phyloP scores from a whole-genome alignment of 2,797 vertebrate species.

The Brotogeris chrysoptera region DNA sequence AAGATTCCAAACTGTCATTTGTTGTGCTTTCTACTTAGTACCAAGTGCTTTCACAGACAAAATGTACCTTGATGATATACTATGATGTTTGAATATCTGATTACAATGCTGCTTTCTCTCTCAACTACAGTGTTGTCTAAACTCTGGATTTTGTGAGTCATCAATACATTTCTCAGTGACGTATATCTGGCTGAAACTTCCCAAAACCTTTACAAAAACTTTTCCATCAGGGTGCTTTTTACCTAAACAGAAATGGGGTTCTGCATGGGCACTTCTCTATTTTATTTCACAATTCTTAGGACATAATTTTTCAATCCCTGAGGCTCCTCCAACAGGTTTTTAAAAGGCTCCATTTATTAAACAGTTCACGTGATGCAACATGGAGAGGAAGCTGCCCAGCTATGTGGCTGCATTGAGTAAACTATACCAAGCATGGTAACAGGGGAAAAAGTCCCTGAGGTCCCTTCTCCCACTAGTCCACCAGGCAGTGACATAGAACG shows the following conservation, averaged over 20 bases:
- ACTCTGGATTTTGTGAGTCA: not conserved
- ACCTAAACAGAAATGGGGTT: not conserved
- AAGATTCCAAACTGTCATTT: not conserved
- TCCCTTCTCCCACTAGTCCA: not conserved
- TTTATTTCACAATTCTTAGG: not conserved
- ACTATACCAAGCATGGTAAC: not conserved
- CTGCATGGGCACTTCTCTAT: not conserved
- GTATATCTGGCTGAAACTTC: not conserved
- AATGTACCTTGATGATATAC: not conserved
- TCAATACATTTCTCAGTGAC: not conserved
- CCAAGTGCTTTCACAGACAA: not conserved
- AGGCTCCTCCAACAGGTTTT: not conserved
- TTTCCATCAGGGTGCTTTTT: not conserved
- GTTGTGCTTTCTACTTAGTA: not conserved
- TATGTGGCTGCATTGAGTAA: not conserved
- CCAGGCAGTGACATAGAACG: not conserved
- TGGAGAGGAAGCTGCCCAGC: not conserved
- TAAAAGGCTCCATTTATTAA: constrained; percentile 5
- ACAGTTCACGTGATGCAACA: not conserved
- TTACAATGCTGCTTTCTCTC: not conserved
- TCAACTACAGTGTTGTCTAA: not conserved
- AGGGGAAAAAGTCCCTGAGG: not conserved
- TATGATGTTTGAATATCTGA: not conserved
- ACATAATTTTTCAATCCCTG: not conserved
- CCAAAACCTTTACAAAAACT: not conserved